These are phyloP conservation scores for Arothron firmamentum DNA, from an alignment of 2,113 vertebrate species.

Conservation along the genomic window DNA sequence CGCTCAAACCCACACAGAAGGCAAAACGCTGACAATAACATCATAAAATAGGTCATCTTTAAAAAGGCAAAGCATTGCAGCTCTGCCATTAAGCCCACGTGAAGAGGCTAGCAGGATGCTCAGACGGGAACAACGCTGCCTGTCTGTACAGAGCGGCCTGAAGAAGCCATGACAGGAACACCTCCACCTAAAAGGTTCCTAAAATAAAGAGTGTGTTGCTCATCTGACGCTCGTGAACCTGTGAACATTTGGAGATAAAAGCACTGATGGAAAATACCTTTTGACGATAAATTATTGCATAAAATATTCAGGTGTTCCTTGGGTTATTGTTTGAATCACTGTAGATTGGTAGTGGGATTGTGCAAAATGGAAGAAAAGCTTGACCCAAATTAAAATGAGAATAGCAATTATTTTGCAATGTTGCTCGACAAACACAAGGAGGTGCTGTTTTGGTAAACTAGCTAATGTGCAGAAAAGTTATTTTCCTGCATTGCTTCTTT, in stretches of 20 bases:
- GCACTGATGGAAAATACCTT: not conserved
- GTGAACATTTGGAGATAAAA: constrained; percentile 19
- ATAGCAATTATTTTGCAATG: no score
- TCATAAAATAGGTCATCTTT: constrained; percentile 57
- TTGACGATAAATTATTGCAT: no score
- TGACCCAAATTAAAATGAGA: no score
- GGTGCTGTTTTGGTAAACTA: no score
- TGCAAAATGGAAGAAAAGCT: no score
- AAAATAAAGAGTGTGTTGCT: constrained; percentile 55
- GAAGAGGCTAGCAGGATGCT: constrained; percentile 42
- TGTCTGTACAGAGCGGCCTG: constrained; percentile 43
- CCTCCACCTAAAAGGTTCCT: constrained; percentile 62
- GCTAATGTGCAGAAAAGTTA: no score
- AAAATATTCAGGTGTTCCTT: no score
- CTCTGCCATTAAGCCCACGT: constrained; percentile 31
- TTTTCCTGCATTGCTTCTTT: no score
- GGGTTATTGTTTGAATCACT: no score
- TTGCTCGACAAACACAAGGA: no score
- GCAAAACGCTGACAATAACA: constrained; percentile 48
- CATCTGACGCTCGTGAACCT: constrained; percentile 39
- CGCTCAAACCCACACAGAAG: constrained; percentile 40
- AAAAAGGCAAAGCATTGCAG: constrained; percentile 42
- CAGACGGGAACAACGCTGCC: constrained; percentile 32
- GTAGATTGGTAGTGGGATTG: no score
- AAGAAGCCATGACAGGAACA: constrained; percentile 54